Conservation (phyloP, 2,113 vertebrate species). For the Numenius arquata region DNA sequence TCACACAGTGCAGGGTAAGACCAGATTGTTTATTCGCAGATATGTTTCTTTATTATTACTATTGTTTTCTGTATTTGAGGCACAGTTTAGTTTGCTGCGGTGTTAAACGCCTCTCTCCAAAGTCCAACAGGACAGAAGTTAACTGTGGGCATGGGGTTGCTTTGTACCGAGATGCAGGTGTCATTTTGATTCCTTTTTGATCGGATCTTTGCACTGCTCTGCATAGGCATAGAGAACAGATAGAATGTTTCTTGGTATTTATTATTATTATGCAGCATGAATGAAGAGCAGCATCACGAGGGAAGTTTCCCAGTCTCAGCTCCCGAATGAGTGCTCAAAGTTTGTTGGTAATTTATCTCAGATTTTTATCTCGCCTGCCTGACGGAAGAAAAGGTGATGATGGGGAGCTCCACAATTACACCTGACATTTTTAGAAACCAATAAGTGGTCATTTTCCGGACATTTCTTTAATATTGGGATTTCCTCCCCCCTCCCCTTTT, state of each 20-base stretch:
- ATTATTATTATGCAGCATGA: neutral
- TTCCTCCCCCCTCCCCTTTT: neutral
- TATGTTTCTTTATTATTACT: neutral
- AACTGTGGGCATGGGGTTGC: neutral
- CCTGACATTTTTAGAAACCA: neutral
- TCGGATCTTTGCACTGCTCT: neutral
- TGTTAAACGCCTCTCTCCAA: neutral
- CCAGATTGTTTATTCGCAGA: neutral
- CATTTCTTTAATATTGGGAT: neutral
- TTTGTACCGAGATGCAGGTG: neutral
- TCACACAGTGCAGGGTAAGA: constrained; percentile 95
- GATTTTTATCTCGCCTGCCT: neutral
- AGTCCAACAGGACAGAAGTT: constrained; percentile 31
- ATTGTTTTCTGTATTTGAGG: neutral
- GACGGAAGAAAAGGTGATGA: neutral
- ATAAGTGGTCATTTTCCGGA: neutral
- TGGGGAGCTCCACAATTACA: neutral
- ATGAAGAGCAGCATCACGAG: neutral
- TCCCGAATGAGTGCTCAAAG: neutral
- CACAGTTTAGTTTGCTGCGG: neutral
- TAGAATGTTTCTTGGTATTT: neutral
- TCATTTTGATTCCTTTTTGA: neutral
- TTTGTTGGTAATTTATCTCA: neutral
- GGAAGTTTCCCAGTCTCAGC: neutral
- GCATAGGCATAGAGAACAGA: neutral